Percentiles rank a stretch among this genome's conserved stretches.
Evolutionary conservation across 35 echinoderm and acorn worm genomes (phyloP).

Genomic region (Apostichopus californicus): DNA sequence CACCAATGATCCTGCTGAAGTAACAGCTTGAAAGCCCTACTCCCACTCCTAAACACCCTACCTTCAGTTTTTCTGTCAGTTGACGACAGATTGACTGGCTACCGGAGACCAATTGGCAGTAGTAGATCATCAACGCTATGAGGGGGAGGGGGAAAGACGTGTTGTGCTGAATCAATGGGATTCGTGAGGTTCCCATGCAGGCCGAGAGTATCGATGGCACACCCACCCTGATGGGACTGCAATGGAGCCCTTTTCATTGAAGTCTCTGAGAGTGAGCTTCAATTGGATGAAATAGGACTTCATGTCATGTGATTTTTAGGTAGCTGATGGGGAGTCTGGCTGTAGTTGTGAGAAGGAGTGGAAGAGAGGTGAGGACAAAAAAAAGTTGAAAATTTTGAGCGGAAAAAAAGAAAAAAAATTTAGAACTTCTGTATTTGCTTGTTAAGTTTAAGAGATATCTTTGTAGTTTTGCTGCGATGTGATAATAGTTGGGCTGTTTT

Average conservation of each 20-base stretch:
- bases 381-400: constrained; percentile 3
- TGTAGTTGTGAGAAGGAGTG: constrained; percentile 61
- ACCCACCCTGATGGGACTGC: neutral
- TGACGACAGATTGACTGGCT: constrained; percentile 55
- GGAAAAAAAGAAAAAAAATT: constrained; percentile 26
- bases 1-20: neutral
- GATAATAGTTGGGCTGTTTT: constrained; percentile 13
- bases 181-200: constrained; percentile 1
- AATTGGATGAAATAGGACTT: constrained; percentile 15
- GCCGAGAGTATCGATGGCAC: neutral
- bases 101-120: constrained; percentile 53
- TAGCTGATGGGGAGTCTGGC: constrained; percentile 62
- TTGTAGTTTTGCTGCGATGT: constrained; percentile 51
- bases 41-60: constrained; percentile 62
- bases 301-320: constrained; percentile 20
- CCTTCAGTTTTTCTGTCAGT: constrained; percentile 58
- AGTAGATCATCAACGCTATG: constrained; percentile 47
- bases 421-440: constrained; percentile 38
- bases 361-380: constrained; percentile 55
- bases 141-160: constrained; percentile 36
- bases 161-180: constrained; percentile 13
- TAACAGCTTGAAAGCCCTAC: constrained; percentile 40
- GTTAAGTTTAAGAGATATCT: neutral
- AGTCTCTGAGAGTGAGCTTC: constrained; percentile 23
- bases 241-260: constrained; percentile 25